A percentile compares a stretch with the other conserved stretches of the same genome.
phyloP scores from a whole-genome alignment of 2,113 vertebrate genomes.

The Solenodon paradoxus region DNA sequence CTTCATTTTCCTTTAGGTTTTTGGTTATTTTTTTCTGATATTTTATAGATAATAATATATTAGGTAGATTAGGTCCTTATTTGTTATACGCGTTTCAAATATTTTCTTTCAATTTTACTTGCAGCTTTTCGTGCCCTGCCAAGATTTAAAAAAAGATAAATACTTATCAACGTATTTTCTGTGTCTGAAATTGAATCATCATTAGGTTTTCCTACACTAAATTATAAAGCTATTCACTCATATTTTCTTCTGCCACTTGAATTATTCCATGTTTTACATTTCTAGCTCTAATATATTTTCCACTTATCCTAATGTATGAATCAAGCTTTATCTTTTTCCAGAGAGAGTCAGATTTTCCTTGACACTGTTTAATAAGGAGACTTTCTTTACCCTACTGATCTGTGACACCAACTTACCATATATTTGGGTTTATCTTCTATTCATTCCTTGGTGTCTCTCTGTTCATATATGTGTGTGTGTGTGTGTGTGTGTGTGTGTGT shows the following conservation, averaged over 20 bases:
- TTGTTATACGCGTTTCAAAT: not conserved
- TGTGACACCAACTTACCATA: not conserved
- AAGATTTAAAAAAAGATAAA: not conserved
- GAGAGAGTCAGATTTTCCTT: not conserved
- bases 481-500: too few relatives aligned
- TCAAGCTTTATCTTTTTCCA: not conserved
- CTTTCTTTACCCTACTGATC: not conserved
- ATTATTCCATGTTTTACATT: constrained; percentile 1
- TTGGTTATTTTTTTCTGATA: not conserved
- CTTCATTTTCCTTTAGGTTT: not conserved
- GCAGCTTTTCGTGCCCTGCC: not conserved
- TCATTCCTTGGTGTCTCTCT: not conserved
- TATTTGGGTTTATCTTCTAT: not conserved
- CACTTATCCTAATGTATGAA: not conserved
- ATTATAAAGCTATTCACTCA: not conserved
- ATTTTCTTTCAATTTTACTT: not conserved
- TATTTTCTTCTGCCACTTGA: constrained; percentile 1
- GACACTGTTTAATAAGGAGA: not conserved
- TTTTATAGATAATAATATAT: not conserved
- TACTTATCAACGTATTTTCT: not conserved
- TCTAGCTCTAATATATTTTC: not conserved
- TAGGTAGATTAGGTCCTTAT: not conserved
- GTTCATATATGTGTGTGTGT: not conserved
- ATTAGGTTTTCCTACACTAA: not conserved
- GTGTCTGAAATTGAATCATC: not conserved